Evolutionary conservation across 2,797 vertebrate genomes (phyloP).

Genomic region (Dryobates pubescens): DNA sequence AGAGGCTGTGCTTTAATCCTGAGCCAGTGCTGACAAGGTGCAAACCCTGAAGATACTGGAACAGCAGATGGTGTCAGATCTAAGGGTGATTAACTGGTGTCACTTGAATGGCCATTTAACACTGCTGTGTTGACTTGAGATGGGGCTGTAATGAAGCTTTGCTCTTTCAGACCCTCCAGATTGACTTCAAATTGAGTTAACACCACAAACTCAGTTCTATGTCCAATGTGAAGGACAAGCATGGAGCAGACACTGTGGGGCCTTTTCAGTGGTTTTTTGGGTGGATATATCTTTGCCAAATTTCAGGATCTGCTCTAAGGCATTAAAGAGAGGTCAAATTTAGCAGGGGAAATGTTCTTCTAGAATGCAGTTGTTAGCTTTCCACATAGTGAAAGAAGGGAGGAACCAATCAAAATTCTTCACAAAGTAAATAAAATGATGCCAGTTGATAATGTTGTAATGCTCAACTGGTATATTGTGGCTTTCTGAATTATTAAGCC

Average conservation of each 20-base stretch:
- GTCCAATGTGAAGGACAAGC: not conserved
- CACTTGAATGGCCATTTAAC: not conserved
- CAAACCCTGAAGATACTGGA: not conserved
- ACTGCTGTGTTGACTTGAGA: not conserved
- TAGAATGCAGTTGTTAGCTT: not conserved
- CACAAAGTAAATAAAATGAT: not conserved
- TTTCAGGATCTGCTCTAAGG: not conserved
- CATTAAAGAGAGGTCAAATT: not conserved
- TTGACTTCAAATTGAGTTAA: not conserved
- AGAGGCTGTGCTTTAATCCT: not conserved
- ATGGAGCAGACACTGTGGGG: not conserved
- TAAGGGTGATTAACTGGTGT: not conserved
- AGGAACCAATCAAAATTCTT: slow-evolving; percentile 11
- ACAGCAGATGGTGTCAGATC: not conserved
- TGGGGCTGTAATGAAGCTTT: not conserved
- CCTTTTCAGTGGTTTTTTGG: not conserved
- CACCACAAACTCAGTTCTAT: not conserved
- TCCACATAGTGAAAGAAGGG: not conserved
- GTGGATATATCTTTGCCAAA: not conserved
- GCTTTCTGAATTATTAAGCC: slow-evolving; percentile 13
- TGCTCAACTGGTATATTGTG: not conserved
- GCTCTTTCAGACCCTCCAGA: not conserved
- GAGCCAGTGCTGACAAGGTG: not conserved
- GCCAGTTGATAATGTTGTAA: not conserved
- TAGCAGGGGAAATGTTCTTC: not conserved